Evolutionary conservation across 1,140 invertebrate genomes (phyloP).

Genomic region (Tyrophagus putrescentiae): DNA sequence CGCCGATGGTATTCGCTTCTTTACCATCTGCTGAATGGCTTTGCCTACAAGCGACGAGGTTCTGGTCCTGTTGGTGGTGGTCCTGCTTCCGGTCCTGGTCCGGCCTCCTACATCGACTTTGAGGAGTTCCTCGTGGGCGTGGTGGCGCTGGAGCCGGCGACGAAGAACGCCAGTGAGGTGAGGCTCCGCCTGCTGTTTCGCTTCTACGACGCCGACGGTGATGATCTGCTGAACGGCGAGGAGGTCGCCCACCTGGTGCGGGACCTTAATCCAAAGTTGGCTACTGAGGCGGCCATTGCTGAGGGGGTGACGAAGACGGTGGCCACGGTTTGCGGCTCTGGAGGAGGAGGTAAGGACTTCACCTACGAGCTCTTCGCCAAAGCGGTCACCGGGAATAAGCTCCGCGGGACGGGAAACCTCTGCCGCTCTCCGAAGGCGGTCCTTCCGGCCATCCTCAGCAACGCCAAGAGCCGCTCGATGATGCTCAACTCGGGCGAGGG

Average conservation of each 20-base stretch:
- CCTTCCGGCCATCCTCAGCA: not conserved
- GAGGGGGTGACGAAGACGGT: no score
- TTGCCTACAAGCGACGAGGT: not conserved
- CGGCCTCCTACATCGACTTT: not conserved
- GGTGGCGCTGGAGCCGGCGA: not conserved
- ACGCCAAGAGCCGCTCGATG: not conserved
- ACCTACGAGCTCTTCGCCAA: not conserved
- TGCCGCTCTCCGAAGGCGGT: not conserved
- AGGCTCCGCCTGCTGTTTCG: not conserved
- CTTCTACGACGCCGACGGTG: not conserved
- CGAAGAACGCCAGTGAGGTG: not conserved
- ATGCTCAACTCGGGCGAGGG: no score
- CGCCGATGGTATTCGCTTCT: not conserved
- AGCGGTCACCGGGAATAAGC: not conserved
- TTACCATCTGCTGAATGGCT: not conserved
- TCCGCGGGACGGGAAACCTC: not conserved
- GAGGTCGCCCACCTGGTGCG: not conserved
- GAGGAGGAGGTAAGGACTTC: not conserved
- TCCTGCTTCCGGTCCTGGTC: no score
- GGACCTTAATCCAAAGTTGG: not conserved
- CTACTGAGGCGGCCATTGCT: no score
- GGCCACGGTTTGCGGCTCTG: no score
- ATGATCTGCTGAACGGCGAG: not conserved
- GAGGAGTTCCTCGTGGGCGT: not conserved
- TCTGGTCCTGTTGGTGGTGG: no score